phyloP scores from a whole-genome alignment of 2,113 vertebrate genomes.

The Salvelinus sp. region DNA sequence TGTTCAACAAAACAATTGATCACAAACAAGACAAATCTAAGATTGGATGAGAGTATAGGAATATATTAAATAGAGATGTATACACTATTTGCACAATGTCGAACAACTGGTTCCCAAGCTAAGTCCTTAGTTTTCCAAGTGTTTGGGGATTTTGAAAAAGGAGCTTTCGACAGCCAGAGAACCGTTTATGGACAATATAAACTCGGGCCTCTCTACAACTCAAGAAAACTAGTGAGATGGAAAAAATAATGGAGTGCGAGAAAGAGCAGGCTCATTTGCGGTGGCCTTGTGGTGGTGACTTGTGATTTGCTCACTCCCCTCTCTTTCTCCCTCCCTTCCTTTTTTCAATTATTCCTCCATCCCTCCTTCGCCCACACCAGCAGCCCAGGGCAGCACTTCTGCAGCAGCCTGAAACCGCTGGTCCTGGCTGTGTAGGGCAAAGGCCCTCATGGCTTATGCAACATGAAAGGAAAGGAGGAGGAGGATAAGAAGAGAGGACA shows the following conservation, averaged over 20 bases:
- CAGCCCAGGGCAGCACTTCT: constrained; percentile 54
- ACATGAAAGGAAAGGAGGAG: constrained; percentile 42
- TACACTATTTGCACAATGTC: too few species aligned
- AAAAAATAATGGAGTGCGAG: constrained; percentile 59
- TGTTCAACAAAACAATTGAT: background rate
- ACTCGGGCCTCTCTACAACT: constrained; percentile 52
- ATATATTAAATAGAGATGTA: too few species aligned
- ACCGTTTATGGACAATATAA: constrained; percentile 51
- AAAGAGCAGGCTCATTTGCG: constrained; percentile 66
- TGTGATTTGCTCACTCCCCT: constrained; percentile 59
- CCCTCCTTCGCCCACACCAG: constrained; percentile 54
- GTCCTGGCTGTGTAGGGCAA: constrained; percentile 51
- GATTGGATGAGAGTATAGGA: too few species aligned
- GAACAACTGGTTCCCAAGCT: background rate
- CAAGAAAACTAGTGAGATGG: constrained; percentile 58
- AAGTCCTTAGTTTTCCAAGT: background rate
- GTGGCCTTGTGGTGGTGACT: constrained; percentile 58
- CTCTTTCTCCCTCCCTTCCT: constrained; percentile 41
- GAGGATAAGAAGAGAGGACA: constrained; percentile 19
- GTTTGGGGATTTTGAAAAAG: constrained; percentile 26
- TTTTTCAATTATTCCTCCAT: constrained; percentile 40
- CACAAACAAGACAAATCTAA: background rate
- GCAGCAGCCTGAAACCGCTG: constrained; percentile 55
- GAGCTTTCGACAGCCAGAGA: constrained; percentile 44
- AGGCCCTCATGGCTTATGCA: constrained; percentile 51